Base-by-base conservation (phyloP, 2,113 vertebrate genomes). In the Crotalus viridis region DNA sequence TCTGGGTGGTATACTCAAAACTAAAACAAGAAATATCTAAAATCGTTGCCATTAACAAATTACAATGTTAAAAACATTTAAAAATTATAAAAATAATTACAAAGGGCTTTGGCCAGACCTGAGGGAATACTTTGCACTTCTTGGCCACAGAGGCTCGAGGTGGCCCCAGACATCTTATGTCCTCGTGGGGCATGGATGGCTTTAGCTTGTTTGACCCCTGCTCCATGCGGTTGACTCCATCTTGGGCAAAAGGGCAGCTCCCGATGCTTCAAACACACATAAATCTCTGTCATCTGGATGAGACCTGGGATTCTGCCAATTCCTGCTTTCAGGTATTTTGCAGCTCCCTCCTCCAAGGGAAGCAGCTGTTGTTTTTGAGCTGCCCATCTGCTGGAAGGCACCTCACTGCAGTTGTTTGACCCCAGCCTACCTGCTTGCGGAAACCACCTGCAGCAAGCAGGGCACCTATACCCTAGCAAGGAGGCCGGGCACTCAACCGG, bases 401-500 rank as follows among this genome's bases (percentile, higher is more conserved):
- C 88, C 33, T 85, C 15, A 0, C 64, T 61, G 69, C 88, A 57
- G 54, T 52, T 89, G 43, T 85, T 26, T 51, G 43, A 51, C 74
- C 87, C 33, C 10, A 2, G 56, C 64, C 69, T 9, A 24, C 57
- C 88, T 51, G 48, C 85, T 13, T 2, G 7, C 85, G 3, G 21
- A 46, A 92, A 5, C 52, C 85, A 57, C 21, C 89, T 19, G 43
- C 33, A 51, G 43, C 17, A 57, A 24, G 4, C 28, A 59, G 54
- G 46, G 22, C n/a, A 24, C 64, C 28, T 43, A 10, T 10, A 21
- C 15, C 88, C 59, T 5, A 3, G 28, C 13, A 7, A 19, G 64
- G 12, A 24, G 88, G 21, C 51, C 0, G 85, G 93, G 89, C 85
- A n/a, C 74, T 95, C 89, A 92, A 92, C 91, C 95, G 59, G 92